phyloP scores from a whole-genome alignment of 2,888 invertebrate species.

The Nasonia oneida region DNA sequence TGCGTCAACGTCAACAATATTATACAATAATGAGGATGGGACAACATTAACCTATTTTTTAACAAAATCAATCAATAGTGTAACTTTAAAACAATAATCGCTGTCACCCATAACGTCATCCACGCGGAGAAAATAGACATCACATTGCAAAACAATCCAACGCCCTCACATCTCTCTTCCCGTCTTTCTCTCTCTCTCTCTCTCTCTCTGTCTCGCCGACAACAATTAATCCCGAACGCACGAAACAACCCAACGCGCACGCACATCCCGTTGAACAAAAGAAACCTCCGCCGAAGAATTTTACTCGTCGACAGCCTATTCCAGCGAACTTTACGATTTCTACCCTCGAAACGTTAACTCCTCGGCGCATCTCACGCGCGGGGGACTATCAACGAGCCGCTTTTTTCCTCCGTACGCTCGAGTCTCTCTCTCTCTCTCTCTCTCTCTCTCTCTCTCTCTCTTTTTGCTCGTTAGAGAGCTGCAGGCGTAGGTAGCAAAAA shows the following conservation, averaged over 20 bases:
- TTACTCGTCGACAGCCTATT: conserved; percentile 14
- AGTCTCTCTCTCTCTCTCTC: not conserved
- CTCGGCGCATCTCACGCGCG: not conserved
- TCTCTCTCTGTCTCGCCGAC: not conserved
- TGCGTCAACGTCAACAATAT: too few species aligned
- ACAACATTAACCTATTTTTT: too few species aligned
- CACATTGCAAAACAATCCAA: not conserved
- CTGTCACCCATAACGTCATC: too few species aligned
- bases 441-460: not conserved
- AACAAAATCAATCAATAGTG: too few species aligned
- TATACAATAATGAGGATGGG: too few species aligned
- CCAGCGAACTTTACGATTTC: not conserved
- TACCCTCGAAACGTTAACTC: conserved; percentile 10
- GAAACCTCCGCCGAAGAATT: not conserved
- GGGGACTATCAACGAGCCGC: conserved; percentile 20
- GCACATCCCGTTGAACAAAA: not conserved
- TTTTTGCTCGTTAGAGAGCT: conserved; percentile 2
- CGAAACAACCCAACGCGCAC: not conserved
- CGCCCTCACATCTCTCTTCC: not conserved
- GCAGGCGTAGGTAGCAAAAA: conserved; percentile 15
- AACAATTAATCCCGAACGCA: conserved; percentile 3
- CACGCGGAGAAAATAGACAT: not conserved
- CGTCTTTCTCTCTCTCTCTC: not conserved
- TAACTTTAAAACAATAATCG: too few species aligned
- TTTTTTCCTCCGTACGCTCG: conserved; percentile 1